Evolutionary conservation across 1,140 invertebrate genomes (phyloP).

Genomic region (Hylaeus anthracinus): DNA sequence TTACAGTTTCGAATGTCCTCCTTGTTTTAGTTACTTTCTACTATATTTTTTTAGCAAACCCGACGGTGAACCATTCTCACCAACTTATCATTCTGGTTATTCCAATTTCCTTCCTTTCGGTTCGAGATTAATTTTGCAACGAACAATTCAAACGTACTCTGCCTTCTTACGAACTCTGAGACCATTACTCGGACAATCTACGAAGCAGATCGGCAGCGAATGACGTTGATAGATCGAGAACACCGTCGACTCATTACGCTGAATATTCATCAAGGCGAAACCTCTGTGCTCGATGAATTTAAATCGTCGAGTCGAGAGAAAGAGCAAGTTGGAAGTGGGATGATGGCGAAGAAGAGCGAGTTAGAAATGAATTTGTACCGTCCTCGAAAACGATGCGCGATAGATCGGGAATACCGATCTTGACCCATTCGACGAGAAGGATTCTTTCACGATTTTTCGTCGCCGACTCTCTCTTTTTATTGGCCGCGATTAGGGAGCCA

Average conservation of each 20-base stretch:
- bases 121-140: background rate
- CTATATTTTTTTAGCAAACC: too few species aligned
- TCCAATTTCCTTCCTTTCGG: too few species aligned
- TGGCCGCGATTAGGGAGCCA: background rate
- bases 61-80: too few species aligned
- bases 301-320: constrained; percentile 4
- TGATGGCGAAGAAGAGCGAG: background rate
- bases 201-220: constrained; percentile 15
- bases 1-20: too few species aligned
- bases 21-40: too few species aligned
- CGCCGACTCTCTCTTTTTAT: background rate
- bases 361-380: background rate
- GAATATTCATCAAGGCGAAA: constrained; percentile 57
- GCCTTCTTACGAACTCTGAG: constrained; percentile 2
- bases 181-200: constrained; percentile 34
- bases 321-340: too few species aligned
- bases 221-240: constrained; percentile 55
- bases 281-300: constrained; percentile 45
- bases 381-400: constrained; percentile 3
- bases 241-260: constrained; percentile 44
- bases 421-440: constrained; percentile 4
- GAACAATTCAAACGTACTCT: background rate
- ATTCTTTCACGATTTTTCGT: background rate
- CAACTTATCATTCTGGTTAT: too few species aligned
- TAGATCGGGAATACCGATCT: constrained; percentile 32